Conservation (phyloP, 2,888 invertebrate species). For the Brachylomia viminalis region DNA sequence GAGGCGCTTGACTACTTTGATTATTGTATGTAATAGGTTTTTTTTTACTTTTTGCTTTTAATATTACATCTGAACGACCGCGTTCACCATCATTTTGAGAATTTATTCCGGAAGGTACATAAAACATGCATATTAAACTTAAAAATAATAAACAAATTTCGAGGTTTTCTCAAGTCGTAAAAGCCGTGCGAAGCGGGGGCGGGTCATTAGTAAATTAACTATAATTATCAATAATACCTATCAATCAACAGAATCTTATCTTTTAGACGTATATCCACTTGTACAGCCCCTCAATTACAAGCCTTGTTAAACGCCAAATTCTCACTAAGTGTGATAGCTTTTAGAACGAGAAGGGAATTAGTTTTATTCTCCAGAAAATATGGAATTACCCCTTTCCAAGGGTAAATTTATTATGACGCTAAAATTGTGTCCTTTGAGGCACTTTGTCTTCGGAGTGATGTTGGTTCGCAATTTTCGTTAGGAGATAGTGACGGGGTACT, state of each 20-base stretch:
- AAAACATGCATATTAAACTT: background rate
- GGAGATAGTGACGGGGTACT: slow-evolving; percentile 30
- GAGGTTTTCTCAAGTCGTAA: background rate
- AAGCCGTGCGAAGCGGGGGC: background rate
- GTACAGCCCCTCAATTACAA: slow-evolving; percentile 47
- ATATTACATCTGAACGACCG: no score
- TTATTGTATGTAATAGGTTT: no score
- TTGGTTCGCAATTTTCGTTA: slow-evolving; percentile 55
- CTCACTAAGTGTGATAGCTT: slow-evolving; percentile 41
- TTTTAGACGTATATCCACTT: slow-evolving; percentile 25
- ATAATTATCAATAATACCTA: slow-evolving; percentile 5
- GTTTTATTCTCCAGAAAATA: slow-evolving; percentile 63
- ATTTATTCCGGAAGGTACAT: background rate
- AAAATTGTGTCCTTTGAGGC: slow-evolving; percentile 52
- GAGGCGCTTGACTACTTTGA: no score
- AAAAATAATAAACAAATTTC: background rate
- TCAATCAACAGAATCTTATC: slow-evolving; percentile 12
- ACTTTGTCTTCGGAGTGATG: slow-evolving; percentile 51
- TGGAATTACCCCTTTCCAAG: slow-evolving; percentile 62
- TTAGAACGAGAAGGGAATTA: slow-evolving; percentile 46
- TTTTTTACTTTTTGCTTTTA: no score
- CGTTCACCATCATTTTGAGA: no score
- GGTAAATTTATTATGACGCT: slow-evolving; percentile 55
- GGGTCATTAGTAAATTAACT: background rate
- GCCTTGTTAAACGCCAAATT: slow-evolving; percentile 43